Evolutionary conservation across 2,888 invertebrate genomes (phyloP).

Genomic region (Pseudococcus jackbeardsleyi): DNA sequence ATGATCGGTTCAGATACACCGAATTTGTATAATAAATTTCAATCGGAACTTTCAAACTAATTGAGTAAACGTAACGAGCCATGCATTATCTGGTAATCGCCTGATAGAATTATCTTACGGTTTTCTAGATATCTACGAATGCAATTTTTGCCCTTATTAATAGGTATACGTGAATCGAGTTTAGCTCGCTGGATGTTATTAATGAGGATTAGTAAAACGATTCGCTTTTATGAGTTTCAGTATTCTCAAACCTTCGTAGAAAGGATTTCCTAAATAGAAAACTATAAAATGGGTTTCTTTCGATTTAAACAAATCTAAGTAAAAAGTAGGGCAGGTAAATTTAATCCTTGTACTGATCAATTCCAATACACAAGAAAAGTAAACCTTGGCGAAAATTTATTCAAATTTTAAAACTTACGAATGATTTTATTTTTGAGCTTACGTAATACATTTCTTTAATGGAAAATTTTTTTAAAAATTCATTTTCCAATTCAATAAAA

Average conservation of each 20-base stretch:
- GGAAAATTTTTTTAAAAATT: too few species aligned
- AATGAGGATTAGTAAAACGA: background rate
- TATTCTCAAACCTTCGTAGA: background rate
- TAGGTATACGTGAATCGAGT: background rate
- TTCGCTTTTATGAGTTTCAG: background rate
- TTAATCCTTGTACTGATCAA: too few species aligned
- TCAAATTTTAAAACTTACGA: too few species aligned
- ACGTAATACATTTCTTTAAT: too few species aligned
- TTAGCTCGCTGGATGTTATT: background rate
- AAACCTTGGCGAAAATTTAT: too few species aligned
- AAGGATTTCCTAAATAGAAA: background rate
- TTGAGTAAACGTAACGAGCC: background rate
- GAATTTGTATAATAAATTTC: background rate
- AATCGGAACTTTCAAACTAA: background rate
- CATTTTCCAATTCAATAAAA: too few species aligned
- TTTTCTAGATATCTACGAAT: background rate
- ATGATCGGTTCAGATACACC: background rate
- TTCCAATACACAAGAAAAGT: too few species aligned
- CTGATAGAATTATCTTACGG: background rate
- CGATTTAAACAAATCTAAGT: too few species aligned
- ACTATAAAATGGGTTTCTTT: background rate
- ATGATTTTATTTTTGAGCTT: too few species aligned
- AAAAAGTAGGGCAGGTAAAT: too few species aligned
- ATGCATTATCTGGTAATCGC: background rate
- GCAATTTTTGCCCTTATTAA: background rate